A percentile compares a stretch with the other conserved stretches of the same genome.
phyloP scores from a whole-genome alignment of 2,797 vertebrate species.

The Malurus splendens region DNA sequence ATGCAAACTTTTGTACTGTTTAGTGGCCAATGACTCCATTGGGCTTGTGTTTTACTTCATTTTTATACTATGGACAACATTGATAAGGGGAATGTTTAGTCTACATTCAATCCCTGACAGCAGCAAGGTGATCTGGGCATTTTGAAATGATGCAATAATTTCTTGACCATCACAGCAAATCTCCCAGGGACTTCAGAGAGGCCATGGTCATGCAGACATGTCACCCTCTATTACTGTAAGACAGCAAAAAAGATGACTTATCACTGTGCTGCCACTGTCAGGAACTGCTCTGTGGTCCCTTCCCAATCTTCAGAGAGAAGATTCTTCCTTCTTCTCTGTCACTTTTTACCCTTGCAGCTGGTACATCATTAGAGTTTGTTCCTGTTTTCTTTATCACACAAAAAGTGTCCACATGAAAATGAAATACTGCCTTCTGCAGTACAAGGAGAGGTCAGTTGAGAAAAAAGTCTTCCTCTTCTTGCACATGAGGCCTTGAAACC shows the following conservation, averaged over 20 bases:
- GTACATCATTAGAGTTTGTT: not conserved
- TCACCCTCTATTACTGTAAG: not conserved
- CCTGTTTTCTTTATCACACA: not conserved
- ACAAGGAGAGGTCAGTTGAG: not conserved
- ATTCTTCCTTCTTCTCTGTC: not conserved
- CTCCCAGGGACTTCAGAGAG: not conserved
- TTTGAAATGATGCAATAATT: not conserved
- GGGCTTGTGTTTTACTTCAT: not conserved
- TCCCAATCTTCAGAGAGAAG: not conserved
- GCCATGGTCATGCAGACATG: not conserved
- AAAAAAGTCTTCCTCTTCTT: not conserved
- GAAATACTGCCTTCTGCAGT: not conserved
- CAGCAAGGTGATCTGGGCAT: not conserved
- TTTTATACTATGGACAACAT: not conserved
- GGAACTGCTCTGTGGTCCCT: not conserved
- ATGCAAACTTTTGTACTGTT: not conserved
- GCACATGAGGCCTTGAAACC: fast-evolving
- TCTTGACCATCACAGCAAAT: not conserved
- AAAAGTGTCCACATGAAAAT: not conserved
- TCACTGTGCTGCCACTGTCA: not conserved
- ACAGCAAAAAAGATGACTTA: not conserved
- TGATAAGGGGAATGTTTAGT: not conserved
- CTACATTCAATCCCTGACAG: not conserved
- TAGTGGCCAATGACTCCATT: not conserved
- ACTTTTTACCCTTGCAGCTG: not conserved